Percentiles rank a stretch among this genome's conserved stretches.
Evolutionary conservation across 1,140 invertebrate genomes (phyloP).

Genomic region (Stenopsyche tienmushanensis): DNA sequence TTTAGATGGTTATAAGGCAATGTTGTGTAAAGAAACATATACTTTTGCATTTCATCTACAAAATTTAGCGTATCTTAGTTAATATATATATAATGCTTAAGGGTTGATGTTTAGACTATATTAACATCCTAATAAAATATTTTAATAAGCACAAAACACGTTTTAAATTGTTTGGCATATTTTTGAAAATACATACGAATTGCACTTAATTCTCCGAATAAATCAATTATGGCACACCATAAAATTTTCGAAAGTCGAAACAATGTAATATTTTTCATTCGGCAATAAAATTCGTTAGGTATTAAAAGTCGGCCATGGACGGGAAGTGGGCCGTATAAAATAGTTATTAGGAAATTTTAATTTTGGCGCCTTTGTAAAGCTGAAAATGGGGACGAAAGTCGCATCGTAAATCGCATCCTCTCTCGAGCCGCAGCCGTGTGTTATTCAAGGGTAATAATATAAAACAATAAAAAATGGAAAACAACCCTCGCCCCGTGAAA

Average conservation of each 20-base stretch:
- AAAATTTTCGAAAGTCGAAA: too few relatives aligned
- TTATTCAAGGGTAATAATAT: slow-evolving; percentile 21
- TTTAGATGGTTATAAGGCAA: too few relatives aligned
- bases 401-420: not conserved
- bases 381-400: slow-evolving; percentile 16
- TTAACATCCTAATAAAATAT: too few relatives aligned
- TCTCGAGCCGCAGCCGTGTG: not conserved
- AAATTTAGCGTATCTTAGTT: too few relatives aligned
- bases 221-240: not conserved
- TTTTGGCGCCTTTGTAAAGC: not conserved
- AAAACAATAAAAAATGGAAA: slow-evolving; percentile 26
- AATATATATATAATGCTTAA: too few relatives aligned
- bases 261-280: not conserved
- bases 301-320: not conserved
- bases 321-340: not conserved
- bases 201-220: too few relatives aligned
- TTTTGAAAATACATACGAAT: too few relatives aligned
- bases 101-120: too few relatives aligned
- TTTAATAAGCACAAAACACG: too few relatives aligned
- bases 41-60: too few relatives aligned
- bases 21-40: too few relatives aligned
- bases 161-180: too few relatives aligned
- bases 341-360: slow-evolving; percentile 6
- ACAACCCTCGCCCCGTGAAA: slow-evolving; percentile 10
- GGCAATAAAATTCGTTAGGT: not conserved